Evolutionary conservation across 2,113 vertebrate genomes (phyloP).

Genomic region (Pomatostomus ruficeps): DNA sequence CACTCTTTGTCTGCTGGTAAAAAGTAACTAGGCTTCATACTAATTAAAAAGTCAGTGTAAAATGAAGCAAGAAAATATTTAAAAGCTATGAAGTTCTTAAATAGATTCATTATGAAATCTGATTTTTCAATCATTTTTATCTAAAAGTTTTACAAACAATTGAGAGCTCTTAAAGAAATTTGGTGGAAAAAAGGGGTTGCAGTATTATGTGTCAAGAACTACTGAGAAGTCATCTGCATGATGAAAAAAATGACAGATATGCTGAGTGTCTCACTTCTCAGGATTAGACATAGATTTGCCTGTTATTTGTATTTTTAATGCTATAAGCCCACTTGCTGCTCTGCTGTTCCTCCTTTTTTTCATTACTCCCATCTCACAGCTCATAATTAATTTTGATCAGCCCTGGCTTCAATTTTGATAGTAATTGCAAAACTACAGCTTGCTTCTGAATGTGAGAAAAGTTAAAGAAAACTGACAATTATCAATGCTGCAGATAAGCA

Average conservation of each 20-base stretch:
- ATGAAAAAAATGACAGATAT: neutral
- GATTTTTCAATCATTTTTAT: neutral
- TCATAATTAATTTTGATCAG: slow-evolving; percentile 1
- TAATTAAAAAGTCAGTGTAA: neutral
- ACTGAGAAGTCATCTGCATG: neutral
- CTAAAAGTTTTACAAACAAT: neutral
- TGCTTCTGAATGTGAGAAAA: neutral
- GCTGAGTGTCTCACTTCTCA: neutral
- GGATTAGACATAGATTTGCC: neutral
- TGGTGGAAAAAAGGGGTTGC: neutral
- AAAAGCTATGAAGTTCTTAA: neutral
- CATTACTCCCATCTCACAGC: neutral
- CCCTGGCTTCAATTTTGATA: neutral
- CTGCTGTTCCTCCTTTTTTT: neutral
- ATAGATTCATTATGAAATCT: neutral
- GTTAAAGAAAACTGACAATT: neutral
- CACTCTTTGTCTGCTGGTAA: neutral
- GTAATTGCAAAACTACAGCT: neutral
- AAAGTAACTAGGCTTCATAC: neutral
- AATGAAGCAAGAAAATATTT: neutral
- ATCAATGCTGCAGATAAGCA: neutral
- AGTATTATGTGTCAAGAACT: neutral
- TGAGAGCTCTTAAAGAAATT: neutral
- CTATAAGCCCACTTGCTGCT: neutral
- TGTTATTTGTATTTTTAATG: neutral